Evolutionary conservation across 2,113 vertebrate genomes (phyloP).

Genomic region (Spilogale gracilis): DNA sequence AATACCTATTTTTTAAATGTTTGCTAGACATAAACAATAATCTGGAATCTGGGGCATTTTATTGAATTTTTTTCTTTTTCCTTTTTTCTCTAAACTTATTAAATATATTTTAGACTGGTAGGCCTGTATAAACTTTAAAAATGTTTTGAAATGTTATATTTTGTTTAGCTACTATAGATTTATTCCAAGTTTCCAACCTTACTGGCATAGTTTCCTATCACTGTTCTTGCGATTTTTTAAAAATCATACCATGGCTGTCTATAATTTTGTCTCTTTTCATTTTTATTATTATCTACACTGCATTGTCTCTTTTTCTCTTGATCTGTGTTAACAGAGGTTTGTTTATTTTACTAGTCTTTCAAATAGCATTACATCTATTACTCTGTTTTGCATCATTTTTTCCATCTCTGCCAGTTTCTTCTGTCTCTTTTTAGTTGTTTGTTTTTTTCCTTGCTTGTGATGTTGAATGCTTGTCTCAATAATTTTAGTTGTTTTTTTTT

Average conservation of each 20-base stretch:
- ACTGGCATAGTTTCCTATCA: background rate
- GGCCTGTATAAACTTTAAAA: background rate
- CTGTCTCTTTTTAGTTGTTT: background rate
- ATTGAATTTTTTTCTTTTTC: background rate
- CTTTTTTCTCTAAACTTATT: background rate
- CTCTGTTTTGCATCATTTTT: background rate
- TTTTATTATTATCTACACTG: background rate
- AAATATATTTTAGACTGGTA: background rate
- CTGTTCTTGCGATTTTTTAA: background rate
- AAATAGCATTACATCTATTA: background rate
- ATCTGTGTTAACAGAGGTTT: background rate
- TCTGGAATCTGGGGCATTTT: background rate
- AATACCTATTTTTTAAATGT: background rate
- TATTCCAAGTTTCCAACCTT: background rate
- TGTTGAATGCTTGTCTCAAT: background rate
- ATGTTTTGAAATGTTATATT: background rate
- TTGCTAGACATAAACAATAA: background rate
- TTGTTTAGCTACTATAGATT: background rate
- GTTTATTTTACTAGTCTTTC: background rate
- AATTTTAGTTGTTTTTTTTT: background rate
- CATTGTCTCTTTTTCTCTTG: background rate
- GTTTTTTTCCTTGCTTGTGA: background rate
- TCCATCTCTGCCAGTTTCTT: background rate
- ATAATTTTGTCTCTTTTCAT: background rate
- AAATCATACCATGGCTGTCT: background rate